phyloP scores from a whole-genome alignment of 2,888 invertebrate genomes.

The Automeris io region DNA sequence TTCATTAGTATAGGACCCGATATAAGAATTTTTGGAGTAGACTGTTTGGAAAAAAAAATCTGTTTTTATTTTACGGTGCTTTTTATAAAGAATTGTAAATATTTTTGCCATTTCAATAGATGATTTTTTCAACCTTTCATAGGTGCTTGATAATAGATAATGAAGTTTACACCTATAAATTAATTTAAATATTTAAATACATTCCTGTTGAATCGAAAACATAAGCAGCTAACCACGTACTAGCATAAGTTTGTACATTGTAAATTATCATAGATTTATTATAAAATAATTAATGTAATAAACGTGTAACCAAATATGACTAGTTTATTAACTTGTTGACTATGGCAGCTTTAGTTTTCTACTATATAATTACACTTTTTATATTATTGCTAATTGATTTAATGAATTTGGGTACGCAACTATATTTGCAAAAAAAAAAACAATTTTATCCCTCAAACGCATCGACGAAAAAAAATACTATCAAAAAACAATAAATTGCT shows the following conservation, averaged over 20 bases:
- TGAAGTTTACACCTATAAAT: constrained; percentile 21
- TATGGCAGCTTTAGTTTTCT: constrained; percentile 12
- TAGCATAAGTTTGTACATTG: constrained; percentile 59
- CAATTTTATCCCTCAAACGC: too few species aligned
- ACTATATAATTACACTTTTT: background rate
- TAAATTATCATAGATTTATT: constrained; percentile 52
- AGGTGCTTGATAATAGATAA: background rate
- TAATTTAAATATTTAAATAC: constrained; percentile 28
- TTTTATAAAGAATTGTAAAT: background rate
- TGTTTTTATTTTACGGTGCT: background rate
- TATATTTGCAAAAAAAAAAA: too few species aligned
- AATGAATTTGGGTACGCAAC: too few species aligned
- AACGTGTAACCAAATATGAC: constrained; percentile 43
- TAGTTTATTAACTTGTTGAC: constrained; percentile 11
- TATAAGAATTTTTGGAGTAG: constrained; percentile 20
- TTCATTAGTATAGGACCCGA: constrained; percentile 26
- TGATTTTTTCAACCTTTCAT: background rate
- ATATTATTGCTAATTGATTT: background rate
- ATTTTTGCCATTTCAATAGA: background rate
- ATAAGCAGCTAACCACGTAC: constrained; percentile 12
- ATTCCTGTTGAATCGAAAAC: constrained; percentile 41
- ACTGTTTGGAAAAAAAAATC: constrained; percentile 8
- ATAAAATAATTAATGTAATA: constrained; percentile 32
- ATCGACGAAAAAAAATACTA: too few species aligned
- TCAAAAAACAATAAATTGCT: too few species aligned